Evolutionary conservation across 2,113 vertebrate genomes (phyloP).

Genomic region (Lophotis ruficrista): DNA sequence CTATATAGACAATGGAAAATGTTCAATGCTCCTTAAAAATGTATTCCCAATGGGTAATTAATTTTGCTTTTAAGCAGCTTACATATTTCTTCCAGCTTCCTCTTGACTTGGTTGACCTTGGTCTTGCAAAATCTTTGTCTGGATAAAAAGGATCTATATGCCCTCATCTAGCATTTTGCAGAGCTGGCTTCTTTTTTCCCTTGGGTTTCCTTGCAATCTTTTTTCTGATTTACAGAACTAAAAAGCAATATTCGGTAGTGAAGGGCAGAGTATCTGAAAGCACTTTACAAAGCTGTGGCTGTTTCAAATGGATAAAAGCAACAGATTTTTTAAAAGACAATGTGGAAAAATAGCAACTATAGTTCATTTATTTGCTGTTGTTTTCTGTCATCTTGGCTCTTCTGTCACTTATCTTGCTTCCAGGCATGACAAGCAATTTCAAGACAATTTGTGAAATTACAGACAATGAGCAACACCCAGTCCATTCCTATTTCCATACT

Average conservation of each 20-base stretch:
- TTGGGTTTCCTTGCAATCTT: background rate
- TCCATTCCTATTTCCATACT: background rate
- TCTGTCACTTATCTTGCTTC: background rate
- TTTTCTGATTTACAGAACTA: background rate
- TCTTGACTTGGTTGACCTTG: background rate
- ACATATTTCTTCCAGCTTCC: background rate
- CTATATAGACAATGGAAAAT: background rate
- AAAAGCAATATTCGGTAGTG: background rate
- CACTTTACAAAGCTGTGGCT: background rate
- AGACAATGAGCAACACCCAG: rapidly evolving
- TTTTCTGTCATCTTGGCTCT: background rate
- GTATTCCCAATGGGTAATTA: background rate
- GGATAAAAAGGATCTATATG: background rate
- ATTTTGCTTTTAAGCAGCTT: background rate
- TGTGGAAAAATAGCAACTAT: background rate
- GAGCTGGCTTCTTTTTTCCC: background rate
- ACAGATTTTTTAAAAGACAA: background rate
- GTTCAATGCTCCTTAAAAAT: background rate
- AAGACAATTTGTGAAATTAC: background rate
- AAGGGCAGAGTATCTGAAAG: background rate
- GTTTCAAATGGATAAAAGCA: background rate
- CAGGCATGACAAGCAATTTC: background rate
- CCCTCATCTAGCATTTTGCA: background rate
- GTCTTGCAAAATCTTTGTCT: background rate
- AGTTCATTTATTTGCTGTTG: background rate